A percentile compares a stretch with the other conserved stretches of the same genome.
Conservation (phyloP, 1,140 invertebrate genomes). For the Solenopsis invicta region DNA sequence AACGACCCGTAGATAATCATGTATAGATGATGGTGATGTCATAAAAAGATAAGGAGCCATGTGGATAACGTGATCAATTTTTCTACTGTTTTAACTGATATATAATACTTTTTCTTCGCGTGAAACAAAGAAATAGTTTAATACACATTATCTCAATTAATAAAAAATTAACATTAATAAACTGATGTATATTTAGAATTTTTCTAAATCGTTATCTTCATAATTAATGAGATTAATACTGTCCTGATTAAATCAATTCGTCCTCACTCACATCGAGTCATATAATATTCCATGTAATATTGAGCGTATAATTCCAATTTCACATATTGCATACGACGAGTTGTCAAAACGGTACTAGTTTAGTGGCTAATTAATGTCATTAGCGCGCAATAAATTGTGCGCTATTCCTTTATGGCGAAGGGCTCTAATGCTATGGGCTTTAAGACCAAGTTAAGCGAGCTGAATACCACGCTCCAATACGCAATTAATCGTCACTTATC, state of each 20-base stretch:
- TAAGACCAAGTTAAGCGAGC: conserved; percentile 34
- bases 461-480: conserved; percentile 37
- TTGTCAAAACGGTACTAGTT: conserved; percentile 26
- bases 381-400: conserved; percentile 11
- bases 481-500: conserved; percentile 39
- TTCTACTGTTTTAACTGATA: neutral
- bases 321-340: neutral
- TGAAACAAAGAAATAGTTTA: neutral
- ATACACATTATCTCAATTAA: neutral
- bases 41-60: neutral
- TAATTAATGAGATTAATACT: neutral
- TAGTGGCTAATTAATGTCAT: conserved; percentile 33
- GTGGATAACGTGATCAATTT: conserved; percentile 5
- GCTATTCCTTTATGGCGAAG: conserved; percentile 11
- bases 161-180: neutral
- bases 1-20: conserved; percentile 58
- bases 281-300: neutral
- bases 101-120: neutral
- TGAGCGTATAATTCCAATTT: neutral
- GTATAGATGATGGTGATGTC: conserved; percentile 41
- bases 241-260: conserved; percentile 4
- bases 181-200: neutral
- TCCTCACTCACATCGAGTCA: neutral
- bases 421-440: conserved; percentile 4
- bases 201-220: conserved; percentile 6